These are phyloP conservation scores for Lasius platythorax DNA, from an alignment of 2,888 invertebrate genomes.

Conservation along the genomic window DNA sequence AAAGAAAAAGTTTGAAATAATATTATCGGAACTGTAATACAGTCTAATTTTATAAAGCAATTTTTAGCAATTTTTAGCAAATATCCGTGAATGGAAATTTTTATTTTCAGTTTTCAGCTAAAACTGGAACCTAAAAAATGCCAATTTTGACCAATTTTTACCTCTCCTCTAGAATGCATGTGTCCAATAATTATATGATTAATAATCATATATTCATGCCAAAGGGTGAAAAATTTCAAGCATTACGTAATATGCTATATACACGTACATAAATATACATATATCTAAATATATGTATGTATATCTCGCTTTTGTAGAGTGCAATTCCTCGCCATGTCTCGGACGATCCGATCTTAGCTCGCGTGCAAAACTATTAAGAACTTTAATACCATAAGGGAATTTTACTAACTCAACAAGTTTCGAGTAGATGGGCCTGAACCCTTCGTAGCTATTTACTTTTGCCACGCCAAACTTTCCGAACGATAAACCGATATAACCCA, in stretches of 20 bases:
- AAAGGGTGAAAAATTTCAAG: neutral
- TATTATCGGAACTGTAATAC: neutral
- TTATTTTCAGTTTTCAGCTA: neutral
- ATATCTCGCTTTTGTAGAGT: neutral
- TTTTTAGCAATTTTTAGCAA: neutral
- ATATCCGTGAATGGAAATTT: neutral
- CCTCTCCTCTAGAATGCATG: neutral
- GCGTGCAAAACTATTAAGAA: slow-evolving; percentile 59
- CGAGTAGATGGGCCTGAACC: slow-evolving; percentile 38
- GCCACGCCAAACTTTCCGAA: slow-evolving; percentile 16
- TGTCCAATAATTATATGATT: neutral
- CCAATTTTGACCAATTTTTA: neutral
- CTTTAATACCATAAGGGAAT: slow-evolving; percentile 62
- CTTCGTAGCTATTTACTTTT: slow-evolving; percentile 24
- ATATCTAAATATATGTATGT: neutral
- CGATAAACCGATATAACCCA: slow-evolving; percentile 23
- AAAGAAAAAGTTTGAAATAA: neutral
- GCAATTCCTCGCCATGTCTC: neutral
- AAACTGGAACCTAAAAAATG: neutral
- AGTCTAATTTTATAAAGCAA: neutral
- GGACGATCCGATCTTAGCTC: slow-evolving; percentile 14
- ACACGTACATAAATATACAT: neutral
- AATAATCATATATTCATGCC: neutral
- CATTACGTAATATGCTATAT: neutral
- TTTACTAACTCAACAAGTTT: slow-evolving; percentile 53